Evolutionary conservation across 2,888 invertebrate species (phyloP), one percentile per base, ranked within the genome.

Genomic region (Stomorhina lunata): DNA sequence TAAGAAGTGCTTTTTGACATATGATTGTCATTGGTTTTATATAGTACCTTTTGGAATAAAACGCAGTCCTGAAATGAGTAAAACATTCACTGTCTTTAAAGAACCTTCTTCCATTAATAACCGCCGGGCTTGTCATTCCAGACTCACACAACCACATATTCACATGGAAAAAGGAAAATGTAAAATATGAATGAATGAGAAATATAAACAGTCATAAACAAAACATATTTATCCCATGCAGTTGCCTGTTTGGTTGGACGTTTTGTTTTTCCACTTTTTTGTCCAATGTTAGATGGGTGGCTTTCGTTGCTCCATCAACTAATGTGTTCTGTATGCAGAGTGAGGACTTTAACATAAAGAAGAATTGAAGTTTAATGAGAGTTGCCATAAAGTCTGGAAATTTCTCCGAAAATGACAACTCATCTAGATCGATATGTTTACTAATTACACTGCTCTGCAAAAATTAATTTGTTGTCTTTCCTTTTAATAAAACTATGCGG

Each of bases 181-280:
- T 78, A 61, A 78, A 82, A 78, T 82, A 82, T 82, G 78, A 78
- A 82, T 82, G 69, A 81, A 81, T 63, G 73, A 75, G 65, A 68
- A 59, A 69, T 71, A 82, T 66, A 78, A 79, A 82, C 59, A 75
- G 69, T 75, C 82, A 82, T 82, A 82, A 79, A 79, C 82, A 82
- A 79, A 73, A 82, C 82, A 82, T 75, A 75, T 81, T 81, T 81
- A 82, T 75, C 34, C 82, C 63, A 53, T 57, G 65, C 65, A 57
- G 48, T 34, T 69, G 79, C 57, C 65, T 32, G 72, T 50, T 25
- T 68, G 55, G 53, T 48, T 50, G 77, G 61, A 69, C 45, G 25
- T 72, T 27, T 48, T 22, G 57, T 57, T 57, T 63, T 48, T 68
- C 25, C 29, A 66, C 20, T 50, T 59, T 43, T 50, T 37, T 79